Evolutionary conservation across 2,797 vertebrate genomes (phyloP), one percentile per base, ranked within the genome.

Genomic region (Chlorospingus flavigularis): DNA sequence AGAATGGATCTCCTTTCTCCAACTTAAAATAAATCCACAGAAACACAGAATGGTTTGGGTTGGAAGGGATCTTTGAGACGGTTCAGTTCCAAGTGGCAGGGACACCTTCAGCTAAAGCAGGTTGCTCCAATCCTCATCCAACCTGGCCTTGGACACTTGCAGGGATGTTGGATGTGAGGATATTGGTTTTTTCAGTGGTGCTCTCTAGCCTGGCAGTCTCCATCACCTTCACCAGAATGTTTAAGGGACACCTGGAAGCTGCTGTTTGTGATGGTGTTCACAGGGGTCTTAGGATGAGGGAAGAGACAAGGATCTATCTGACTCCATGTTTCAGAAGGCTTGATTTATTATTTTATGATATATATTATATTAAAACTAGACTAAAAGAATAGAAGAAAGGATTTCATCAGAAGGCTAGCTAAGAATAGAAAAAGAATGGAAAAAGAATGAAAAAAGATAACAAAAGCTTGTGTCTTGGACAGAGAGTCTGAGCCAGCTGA

Each of bases 391-490:
- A 50, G 48, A 28, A 28, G 26, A 17, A 50, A 28, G 15, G 6
- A 50, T 50, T 50, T 50, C 26, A 28, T 50, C 26, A 50, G 25
- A 28, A 50, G 48, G 9, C 48, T 10, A 1, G 48, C 26, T 50
- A 28, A 28, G 48, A 50, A 28, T 50, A 50, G 16, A 17, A 50
- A 50, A 50, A 50, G 15, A 28, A 50, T 48, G 48, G 48, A n/a
- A n/a, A n/a, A n/a, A n/a, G n/a, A n/a, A n/a, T n/a, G n/a, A n/a
- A n/a, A n/a, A 50, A 50, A 28, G 15, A 28, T 10, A 50, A 50
- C 15, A 50, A 50, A 50, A 1, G 48, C 10, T 50, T 50, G 15
- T 28, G 48, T 0, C 48, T 50, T 0, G 4, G 47, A 48, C 15
- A 48, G 47, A 47, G 7, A 48, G 25, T 17, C 48, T 0, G 6